Conservation (phyloP, 2,113 vertebrate genomes). For the Thymallus thymallus region DNA sequence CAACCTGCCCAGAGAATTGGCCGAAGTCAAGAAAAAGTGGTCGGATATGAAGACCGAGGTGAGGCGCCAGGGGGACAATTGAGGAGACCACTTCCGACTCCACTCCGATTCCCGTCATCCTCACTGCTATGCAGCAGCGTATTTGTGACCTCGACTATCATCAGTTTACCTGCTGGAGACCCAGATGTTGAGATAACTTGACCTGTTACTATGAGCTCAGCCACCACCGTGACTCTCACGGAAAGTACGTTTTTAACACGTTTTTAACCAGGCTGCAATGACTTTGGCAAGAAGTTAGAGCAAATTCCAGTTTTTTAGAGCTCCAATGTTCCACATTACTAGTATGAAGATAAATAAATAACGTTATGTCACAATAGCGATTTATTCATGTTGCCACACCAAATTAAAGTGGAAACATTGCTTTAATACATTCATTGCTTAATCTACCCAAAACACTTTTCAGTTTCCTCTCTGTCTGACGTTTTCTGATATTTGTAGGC, state of each 20-base stretch:
- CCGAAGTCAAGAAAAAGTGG: slow-evolving; percentile 98
- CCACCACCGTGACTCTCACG: slow-evolving; percentile 83
- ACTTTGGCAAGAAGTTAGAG: not conserved
- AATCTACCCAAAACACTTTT: not conserved
- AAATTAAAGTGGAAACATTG: too few relatives aligned
- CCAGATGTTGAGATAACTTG: slow-evolving; percentile 83
- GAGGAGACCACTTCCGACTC: slow-evolving; percentile 80
- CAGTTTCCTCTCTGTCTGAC: not conserved
- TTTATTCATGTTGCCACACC: too few relatives aligned
- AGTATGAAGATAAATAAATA: too few relatives aligned
- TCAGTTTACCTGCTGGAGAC: slow-evolving; percentile 85
- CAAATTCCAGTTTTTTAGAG: not conserved
- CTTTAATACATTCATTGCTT: not conserved
- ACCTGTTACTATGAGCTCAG: slow-evolving; percentile 74
- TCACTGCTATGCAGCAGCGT: slow-evolving; percentile 93
- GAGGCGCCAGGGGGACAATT: slow-evolving; percentile 85
- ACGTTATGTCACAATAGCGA: too few relatives aligned
- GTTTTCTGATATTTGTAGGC: slow-evolving; percentile 47
- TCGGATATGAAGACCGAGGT: slow-evolving; percentile 97
- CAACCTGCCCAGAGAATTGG: slow-evolving; percentile 91
- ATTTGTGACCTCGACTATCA: slow-evolving; percentile 98
- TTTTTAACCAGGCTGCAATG: slow-evolving; percentile 1
- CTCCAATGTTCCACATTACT: not conserved
- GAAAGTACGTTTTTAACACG: slow-evolving; percentile 79
- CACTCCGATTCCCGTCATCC: slow-evolving; percentile 83